phyloP scores from a whole-genome alignment of 2,888 invertebrate species.

The Bombylius discolor region DNA sequence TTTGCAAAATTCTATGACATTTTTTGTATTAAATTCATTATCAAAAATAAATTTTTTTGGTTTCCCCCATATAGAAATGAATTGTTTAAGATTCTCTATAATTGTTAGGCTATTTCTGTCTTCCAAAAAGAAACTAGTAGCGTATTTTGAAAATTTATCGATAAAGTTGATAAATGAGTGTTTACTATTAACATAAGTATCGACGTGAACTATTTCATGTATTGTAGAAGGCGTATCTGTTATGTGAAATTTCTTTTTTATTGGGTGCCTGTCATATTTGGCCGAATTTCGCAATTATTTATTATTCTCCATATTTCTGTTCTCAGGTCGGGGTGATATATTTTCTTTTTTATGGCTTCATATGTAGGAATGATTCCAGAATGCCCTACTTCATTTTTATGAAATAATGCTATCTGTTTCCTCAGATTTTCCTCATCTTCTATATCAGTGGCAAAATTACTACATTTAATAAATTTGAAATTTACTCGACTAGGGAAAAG shows the following conservation, averaged over 20 bases:
- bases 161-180: too few relatives aligned
- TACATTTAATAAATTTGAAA: conserved; percentile 11
- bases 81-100: too few relatives aligned
- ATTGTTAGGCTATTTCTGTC: too few relatives aligned
- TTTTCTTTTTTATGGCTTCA: conserved; percentile 9
- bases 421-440: conserved; percentile 7
- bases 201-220: too few relatives aligned
- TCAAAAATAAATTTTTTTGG: too few relatives aligned
- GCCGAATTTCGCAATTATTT: conserved; percentile 2
- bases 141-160: too few relatives aligned
- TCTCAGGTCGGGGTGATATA: conserved; percentile 13
- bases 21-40: too few relatives aligned
- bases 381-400: conserved; percentile 12
- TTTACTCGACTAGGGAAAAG: background rate
- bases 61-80: too few relatives aligned
- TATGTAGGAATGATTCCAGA: conserved; percentile 11
- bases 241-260: conserved; percentile 10
- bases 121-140: too few relatives aligned
- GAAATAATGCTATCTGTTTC: conserved; percentile 10
- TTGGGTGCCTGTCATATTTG: conserved; percentile 14
- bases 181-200: too few relatives aligned
- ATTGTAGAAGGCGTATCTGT: conserved; percentile 2
- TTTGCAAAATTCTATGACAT: too few relatives aligned
- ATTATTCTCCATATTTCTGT: too few relatives aligned
- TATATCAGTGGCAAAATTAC: conserved; percentile 10